Conservation (phyloP, 2,797 vertebrate genomes). For the Thalassophryne amazonica region DNA sequence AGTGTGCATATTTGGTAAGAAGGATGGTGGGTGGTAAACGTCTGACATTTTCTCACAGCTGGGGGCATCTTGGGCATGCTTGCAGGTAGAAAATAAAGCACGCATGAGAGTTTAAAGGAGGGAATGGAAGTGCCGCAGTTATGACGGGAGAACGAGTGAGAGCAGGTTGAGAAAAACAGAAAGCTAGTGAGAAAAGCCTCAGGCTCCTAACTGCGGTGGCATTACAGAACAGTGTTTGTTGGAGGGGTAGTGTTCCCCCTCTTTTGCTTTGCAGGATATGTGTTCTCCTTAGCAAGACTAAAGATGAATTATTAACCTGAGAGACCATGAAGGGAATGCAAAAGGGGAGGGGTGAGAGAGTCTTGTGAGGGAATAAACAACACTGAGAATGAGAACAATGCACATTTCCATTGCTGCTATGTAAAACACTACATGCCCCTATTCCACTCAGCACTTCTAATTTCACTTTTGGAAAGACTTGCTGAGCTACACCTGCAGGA, state of each 20-base stretch:
- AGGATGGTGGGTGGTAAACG: constrained; percentile 69
- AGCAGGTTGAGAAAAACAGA: background rate
- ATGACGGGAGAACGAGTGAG: constrained; percentile 16
- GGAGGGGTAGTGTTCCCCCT: constrained; percentile 31
- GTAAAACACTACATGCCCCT: constrained; percentile 15
- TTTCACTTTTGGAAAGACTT: constrained; percentile 30
- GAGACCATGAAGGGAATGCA: constrained; percentile 26
- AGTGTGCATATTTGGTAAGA: constrained; percentile 55
- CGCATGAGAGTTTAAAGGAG: constrained; percentile 32
- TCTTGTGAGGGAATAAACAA: constrained; percentile 45
- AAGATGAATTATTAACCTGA: constrained; percentile 71
- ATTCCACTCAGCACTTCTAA: constrained; percentile 28
- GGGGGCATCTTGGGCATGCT: constrained; percentile 68
- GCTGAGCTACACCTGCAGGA: constrained; percentile 54
- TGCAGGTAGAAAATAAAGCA: constrained; percentile 60
- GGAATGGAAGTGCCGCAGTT: constrained; percentile 21
- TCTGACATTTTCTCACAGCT: constrained; percentile 76
- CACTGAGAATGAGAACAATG: constrained; percentile 27
- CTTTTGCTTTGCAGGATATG: constrained; percentile 39
- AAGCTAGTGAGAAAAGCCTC: constrained; percentile 32
- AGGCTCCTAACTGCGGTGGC: constrained; percentile 60
- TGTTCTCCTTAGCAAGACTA: constrained; percentile 62
- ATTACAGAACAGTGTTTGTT: constrained; percentile 48
- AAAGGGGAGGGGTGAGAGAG: constrained; percentile 37
- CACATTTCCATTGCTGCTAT: constrained; percentile 25